Conservation (phyloP, 2,797 vertebrate species). For the Prionace glauca region DNA sequence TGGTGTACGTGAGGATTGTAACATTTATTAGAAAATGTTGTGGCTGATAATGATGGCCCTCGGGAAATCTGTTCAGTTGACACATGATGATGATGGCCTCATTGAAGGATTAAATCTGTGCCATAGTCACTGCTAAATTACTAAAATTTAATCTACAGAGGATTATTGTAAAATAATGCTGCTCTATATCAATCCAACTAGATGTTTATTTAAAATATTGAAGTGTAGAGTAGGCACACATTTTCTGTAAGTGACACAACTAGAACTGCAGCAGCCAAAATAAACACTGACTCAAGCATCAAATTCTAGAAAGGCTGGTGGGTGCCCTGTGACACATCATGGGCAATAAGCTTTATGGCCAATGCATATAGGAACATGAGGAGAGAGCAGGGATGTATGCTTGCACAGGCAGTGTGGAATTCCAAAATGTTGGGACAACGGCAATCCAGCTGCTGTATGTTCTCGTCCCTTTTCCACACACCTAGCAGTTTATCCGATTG, state of each 20-base stretch:
- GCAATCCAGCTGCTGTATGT: neutral
- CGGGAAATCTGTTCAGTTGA: neutral
- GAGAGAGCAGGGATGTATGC: neutral
- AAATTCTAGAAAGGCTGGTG: neutral
- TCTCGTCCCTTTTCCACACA: neutral
- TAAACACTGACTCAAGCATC: neutral
- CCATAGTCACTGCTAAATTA: neutral
- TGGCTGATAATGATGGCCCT: slow-evolving; percentile 18
- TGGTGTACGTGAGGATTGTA: slow-evolving; percentile 1
- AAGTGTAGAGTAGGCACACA: neutral
- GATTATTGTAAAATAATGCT: slow-evolving; percentile 19
- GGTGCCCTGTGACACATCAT: neutral
- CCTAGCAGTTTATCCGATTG: neutral
- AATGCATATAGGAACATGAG: neutral
- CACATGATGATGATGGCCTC: slow-evolving; percentile 25
- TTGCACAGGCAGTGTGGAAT: neutral
- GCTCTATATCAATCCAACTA: neutral
- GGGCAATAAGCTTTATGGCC: neutral
- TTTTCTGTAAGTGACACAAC: neutral
- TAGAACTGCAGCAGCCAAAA: neutral
- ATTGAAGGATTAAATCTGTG: slow-evolving; percentile 16
- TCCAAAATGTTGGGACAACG: neutral
- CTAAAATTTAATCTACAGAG: neutral
- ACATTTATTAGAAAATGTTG: neutral
- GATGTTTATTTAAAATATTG: neutral